These are phyloP conservation scores for Artibeus jamaicensis DNA, from an alignment of 2,797 vertebrate genomes.

Conservation along the genomic window DNA sequence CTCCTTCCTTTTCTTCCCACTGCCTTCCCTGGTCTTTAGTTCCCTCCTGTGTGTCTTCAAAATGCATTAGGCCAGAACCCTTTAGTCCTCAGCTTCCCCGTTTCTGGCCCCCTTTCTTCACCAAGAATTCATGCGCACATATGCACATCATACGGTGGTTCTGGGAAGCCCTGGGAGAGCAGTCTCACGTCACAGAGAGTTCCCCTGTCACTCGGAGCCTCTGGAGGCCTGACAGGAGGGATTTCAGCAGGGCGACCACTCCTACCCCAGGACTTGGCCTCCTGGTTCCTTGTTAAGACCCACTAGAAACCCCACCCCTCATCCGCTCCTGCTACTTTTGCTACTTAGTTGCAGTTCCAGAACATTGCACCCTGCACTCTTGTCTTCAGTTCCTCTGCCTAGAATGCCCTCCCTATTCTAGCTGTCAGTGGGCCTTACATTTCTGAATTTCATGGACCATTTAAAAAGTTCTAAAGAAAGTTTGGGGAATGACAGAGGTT, in stretches of 20 bases:
- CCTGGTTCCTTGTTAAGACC: neutral
- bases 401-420: neutral
- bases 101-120: neutral
- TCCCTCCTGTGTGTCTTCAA: neutral
- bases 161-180: neutral
- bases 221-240: neutral
- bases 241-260: neutral
- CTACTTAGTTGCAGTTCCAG: neutral
- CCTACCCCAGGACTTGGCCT: neutral
- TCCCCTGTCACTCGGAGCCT: neutral
- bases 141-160: no score
- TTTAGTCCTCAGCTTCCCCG: neutral
- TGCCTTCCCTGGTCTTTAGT: neutral
- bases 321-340: neutral
- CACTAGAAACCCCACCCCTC: neutral
- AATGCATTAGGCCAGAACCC: neutral
- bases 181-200: neutral
- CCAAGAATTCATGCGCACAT: neutral
- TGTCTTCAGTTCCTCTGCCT: neutral
- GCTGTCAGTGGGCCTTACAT: neutral
- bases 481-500: neutral
- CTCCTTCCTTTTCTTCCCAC: neutral
- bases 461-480: conserved; percentile 34
- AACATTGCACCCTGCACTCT: neutral
- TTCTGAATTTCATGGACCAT: neutral